Conservation (phyloP, 1,140 invertebrate species). For the Daktulosphaira vitifoliae region DNA sequence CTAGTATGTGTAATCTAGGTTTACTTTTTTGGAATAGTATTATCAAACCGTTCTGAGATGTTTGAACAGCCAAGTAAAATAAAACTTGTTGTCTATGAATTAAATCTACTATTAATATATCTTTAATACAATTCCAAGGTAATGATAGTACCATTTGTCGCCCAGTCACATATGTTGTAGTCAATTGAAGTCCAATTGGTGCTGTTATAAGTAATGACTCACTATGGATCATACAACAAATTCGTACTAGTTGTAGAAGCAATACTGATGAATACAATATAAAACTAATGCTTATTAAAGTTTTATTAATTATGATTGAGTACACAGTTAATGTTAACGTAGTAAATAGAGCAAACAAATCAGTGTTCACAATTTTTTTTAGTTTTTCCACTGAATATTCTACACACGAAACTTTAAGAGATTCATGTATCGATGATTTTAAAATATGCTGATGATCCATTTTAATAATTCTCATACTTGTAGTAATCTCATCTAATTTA, state of each 20-base stretch:
- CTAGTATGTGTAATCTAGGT: slow-evolving; percentile 33
- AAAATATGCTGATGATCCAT: not conserved
- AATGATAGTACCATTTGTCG: slow-evolving; percentile 33
- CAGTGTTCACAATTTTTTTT: not conserved
- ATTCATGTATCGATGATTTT: not conserved
- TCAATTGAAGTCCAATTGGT: slow-evolving; percentile 35
- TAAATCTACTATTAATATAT: slow-evolving; percentile 35
- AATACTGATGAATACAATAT: not conserved
- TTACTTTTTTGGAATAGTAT: slow-evolving; percentile 34
- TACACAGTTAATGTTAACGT: not conserved
- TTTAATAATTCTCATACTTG: not conserved
- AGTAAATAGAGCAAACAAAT: not conserved
- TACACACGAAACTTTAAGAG: slow-evolving; percentile 10
- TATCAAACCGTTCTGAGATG: slow-evolving; percentile 4
- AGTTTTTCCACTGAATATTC: slow-evolving; percentile 15
- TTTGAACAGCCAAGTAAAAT: slow-evolving; percentile 32
- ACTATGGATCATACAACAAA: slow-evolving; percentile 35
- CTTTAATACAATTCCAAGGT: slow-evolving; percentile 23
- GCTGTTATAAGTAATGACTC: slow-evolving; percentile 33
- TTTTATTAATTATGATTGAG: not conserved
- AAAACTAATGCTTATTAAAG: not conserved
- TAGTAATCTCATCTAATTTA: too few species aligned
- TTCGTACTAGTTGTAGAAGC: not conserved
- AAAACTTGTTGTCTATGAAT: slow-evolving; percentile 34
- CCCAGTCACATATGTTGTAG: slow-evolving; percentile 35